Base-by-base conservation (phyloP, 2,888 invertebrate species). In the Himalopsyche japonica region DNA sequence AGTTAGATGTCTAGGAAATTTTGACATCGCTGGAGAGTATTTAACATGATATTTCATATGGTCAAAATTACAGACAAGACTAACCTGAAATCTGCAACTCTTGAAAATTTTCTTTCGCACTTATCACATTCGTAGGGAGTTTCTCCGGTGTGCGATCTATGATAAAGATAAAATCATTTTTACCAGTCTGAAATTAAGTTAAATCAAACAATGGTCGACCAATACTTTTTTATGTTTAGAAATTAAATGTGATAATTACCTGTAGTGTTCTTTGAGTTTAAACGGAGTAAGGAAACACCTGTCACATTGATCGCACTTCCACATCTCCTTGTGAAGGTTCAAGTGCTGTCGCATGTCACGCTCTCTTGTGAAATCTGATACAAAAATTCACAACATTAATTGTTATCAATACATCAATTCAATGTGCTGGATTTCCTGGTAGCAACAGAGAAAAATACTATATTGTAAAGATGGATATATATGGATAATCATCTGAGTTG, bases 121-220 rank as follows among this genome's bases (percentile, higher is more conserved):
- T 87, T 86, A 80, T 87, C 87, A 49, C 87, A 87, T 57, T 87
- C 87, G 34, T 87, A 87, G 0, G 87, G 87, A 24, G 83, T 30
- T 30, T 87, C 87, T 24, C 87, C 87, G 1, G 87, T 87, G 76
- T 87, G 87, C 7, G 81, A 80, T 80, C 87, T 87, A 77, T 6
- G 79, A 82, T 7, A 48, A 18, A 32, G 24, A 30, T 34, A 32
- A 20, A 49, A 57, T 24, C 20, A 47, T 15, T 49, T 49, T 57
- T 32, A 30, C 47, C 8, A 8, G 43, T 47, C 5, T 57, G 34
- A 76, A 1, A 76, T n/a, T n/a, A n/a, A n/a, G n/a, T n/a, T n/a
- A n/a, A n/a, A n/a, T n/a, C n/a, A n/a, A n/a, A n/a, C n/a, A n/a
- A n/a, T n/a, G n/a, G n/a, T 32, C 20, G 24, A n/a, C 34, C 30